Evolutionary conservation across 2,888 invertebrate species (phyloP).

Genomic region (Tetragnatha montana): DNA sequence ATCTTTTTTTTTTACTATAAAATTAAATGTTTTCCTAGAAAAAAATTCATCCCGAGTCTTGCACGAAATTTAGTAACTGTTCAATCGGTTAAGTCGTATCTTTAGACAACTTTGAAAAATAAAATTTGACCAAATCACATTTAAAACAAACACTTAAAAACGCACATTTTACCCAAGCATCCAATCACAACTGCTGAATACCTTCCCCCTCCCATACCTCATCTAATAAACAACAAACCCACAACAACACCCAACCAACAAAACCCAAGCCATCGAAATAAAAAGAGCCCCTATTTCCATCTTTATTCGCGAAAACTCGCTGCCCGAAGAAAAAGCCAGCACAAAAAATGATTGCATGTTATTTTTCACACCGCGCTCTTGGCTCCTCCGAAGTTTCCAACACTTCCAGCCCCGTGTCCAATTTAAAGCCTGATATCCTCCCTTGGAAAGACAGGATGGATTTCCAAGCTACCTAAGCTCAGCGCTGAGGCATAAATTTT

Average conservation of each 20-base stretch:
- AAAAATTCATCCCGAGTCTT: too few relatives aligned
- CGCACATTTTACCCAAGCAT: too few relatives aligned
- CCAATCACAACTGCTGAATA: too few relatives aligned
- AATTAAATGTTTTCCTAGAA: too few relatives aligned
- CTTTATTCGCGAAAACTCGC: neutral
- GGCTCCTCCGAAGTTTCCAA: neutral
- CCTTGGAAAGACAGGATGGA: neutral
- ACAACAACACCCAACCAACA: neutral
- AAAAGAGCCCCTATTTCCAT: neutral
- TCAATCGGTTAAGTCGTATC: too few relatives aligned
- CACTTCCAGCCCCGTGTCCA: neutral
- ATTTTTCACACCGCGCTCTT: neutral
- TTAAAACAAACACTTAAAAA: too few relatives aligned
- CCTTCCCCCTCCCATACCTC: too few relatives aligned
- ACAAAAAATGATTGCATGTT: constrained; percentile 5
- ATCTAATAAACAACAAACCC: neutral
- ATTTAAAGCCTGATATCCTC: neutral
- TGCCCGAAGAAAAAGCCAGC: neutral
- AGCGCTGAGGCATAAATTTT: constrained; percentile 40
- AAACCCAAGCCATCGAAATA: neutral
- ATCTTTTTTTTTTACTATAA: too few relatives aligned
- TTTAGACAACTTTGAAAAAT: too few relatives aligned
- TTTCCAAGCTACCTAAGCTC: constrained; percentile 1
- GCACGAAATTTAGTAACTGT: too few relatives aligned
- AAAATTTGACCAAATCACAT: too few relatives aligned